A percentile compares a stretch with the other conserved stretches of the same genome.
phyloP scores from a whole-genome alignment of 2,888 invertebrate species.

The Parasteatoda lunata region DNA sequence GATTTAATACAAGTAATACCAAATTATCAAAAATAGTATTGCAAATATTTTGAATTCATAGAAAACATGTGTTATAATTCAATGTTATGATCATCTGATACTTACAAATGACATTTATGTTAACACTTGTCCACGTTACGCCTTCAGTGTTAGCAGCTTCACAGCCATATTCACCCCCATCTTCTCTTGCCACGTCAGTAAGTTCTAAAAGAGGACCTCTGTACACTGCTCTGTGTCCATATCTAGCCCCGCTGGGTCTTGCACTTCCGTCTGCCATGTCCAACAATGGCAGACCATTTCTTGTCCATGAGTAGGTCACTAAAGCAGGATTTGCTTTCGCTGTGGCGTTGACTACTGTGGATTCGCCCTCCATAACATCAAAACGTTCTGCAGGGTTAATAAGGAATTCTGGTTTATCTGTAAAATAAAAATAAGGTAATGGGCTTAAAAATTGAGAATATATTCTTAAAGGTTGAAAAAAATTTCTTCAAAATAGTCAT shows the following conservation, averaged over 20 bases:
- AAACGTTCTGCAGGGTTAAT: constrained; percentile 72
- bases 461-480: no score
- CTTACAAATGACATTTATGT: constrained; percentile 85
- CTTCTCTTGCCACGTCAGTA: constrained; percentile 84
- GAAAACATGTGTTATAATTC: no score
- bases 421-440: constrained; percentile 27
- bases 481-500: no score
- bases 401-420: constrained; percentile 75
- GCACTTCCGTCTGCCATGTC: constrained; percentile 44
- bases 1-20: no score
- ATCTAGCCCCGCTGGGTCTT: constrained; percentile 26
- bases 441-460: no score
- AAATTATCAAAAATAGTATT: no score
- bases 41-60: no score
- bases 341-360: constrained; percentile 83
- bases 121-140: constrained; percentile 83
- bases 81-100: constrained; percentile 21
- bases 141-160: constrained; percentile 93
- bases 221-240: constrained; percentile 53
- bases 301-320: constrained; percentile 89
- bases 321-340: constrained; percentile 89
- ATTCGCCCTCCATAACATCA: constrained; percentile 82
- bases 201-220: constrained; percentile 82
- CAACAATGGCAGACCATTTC: constrained; percentile 67
- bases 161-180: constrained; percentile 89